Evolutionary conservation across 2,113 vertebrate genomes (phyloP).

Genomic region (Grus americana): DNA sequence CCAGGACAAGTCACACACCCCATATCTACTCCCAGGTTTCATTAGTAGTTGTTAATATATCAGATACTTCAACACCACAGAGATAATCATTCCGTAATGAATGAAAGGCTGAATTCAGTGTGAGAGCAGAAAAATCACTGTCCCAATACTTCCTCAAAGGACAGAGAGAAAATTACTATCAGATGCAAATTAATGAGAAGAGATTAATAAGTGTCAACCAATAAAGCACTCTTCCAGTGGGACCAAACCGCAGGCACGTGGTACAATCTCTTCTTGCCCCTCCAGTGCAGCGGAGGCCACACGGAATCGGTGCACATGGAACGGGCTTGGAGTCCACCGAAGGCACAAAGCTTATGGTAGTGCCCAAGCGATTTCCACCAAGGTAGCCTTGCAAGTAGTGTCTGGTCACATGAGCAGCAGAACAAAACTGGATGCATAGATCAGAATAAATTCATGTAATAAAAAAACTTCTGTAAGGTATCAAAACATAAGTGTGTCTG

Average conservation of each 20-base stretch:
- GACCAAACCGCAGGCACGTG: not conserved
- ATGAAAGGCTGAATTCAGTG: conserved; percentile 20
- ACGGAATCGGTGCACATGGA: not conserved
- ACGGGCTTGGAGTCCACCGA: not conserved
- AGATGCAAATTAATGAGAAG: conserved; percentile 25
- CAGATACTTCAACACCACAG: not conserved
- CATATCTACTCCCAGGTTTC: not conserved
- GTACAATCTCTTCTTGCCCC: not conserved
- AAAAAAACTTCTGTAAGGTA: not conserved
- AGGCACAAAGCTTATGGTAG: not conserved
- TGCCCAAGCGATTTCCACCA: not conserved
- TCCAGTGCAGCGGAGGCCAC: not conserved
- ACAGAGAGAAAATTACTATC: conserved; percentile 18
- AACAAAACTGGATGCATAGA: not conserved
- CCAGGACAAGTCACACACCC: not conserved
- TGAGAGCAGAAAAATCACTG: not conserved
- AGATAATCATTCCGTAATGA: conserved; percentile 18
- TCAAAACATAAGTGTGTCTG: not conserved
- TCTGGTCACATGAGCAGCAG: not conserved
- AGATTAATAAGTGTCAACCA: conserved; percentile 29
- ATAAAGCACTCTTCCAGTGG: not conserved
- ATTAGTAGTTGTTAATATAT: conserved; percentile 25
- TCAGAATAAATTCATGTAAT: not conserved
- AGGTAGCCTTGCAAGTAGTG: not conserved
- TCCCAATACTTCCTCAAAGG: not conserved